These are phyloP conservation scores for Dicrurus megarhynchus DNA, from an alignment of 2,113 vertebrate genomes.

Conservation along the genomic window DNA sequence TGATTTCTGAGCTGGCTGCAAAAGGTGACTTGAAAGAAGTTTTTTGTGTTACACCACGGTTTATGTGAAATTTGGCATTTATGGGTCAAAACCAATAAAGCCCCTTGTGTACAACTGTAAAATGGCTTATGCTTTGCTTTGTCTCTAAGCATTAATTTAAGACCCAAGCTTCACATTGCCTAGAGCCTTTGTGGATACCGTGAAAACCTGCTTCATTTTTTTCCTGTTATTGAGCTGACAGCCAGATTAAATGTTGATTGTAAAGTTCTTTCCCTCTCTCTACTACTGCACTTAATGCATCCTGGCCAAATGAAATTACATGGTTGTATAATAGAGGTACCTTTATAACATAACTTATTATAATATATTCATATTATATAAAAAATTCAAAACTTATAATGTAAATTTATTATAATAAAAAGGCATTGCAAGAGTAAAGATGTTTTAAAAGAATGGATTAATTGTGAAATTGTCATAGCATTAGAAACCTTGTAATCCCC, in stretches of 20 bases:
- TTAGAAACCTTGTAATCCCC: neutral
- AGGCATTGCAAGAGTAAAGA: neutral
- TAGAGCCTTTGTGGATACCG: neutral
- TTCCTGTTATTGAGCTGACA: neutral
- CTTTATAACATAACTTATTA: neutral
- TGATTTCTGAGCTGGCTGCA: neutral
- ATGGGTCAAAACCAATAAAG: neutral
- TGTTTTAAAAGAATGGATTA: neutral
- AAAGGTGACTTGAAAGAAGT: neutral
- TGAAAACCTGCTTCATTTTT: neutral
- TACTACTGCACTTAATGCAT: neutral
- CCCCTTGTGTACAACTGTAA: neutral
- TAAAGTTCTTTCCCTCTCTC: neutral
- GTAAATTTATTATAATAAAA: neutral
- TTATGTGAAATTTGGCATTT: slow-evolving; percentile 19
- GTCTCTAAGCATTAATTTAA: neutral
- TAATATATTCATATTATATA: neutral
- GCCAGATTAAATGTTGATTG: neutral
- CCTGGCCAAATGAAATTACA: neutral
- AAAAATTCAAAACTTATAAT: neutral
- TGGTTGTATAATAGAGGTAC: neutral
- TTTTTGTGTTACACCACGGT: neutral
- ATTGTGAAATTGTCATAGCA: neutral
- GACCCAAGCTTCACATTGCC: neutral
- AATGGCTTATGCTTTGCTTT: neutral